phyloP scores from a whole-genome alignment of 2,888 invertebrate genomes.

The Venusia cambrica region DNA sequence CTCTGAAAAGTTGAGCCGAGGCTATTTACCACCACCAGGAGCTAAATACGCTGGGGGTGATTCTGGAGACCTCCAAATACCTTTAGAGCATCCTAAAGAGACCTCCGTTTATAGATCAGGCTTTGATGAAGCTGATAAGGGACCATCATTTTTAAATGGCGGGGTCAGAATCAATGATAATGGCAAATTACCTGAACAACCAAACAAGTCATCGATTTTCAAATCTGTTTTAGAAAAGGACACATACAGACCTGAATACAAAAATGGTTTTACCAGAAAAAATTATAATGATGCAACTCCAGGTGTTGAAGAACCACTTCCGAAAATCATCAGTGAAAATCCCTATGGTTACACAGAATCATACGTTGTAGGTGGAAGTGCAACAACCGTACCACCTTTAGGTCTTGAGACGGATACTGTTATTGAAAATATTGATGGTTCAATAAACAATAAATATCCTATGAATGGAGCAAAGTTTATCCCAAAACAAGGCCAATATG shows the following conservation, averaged over 20 bases:
- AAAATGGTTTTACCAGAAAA: not conserved
- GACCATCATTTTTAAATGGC: too few relatives aligned
- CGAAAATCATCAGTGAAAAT: not conserved
- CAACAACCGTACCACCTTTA: not conserved
- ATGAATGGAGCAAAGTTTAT: not conserved
- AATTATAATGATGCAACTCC: not conserved
- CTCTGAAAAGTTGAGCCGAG: slow-evolving; percentile 55
- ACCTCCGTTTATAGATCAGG: slow-evolving; percentile 2
- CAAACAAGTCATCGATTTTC: too few relatives aligned
- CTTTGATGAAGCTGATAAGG: not conserved
- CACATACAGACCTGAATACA: not conserved
- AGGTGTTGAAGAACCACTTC: not conserved
- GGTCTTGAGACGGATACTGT: not conserved
- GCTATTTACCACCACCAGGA: slow-evolving; percentile 62
- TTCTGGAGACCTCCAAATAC: slow-evolving; percentile 44
- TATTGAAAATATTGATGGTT: not conserved
- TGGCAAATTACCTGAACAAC: too few relatives aligned
- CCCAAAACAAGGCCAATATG: too few relatives aligned
- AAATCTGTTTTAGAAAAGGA: not conserved
- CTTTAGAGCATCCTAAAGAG: slow-evolving; percentile 47
- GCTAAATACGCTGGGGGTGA: slow-evolving; percentile 54
- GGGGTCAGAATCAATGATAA: too few relatives aligned
- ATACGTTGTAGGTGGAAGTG: not conserved
- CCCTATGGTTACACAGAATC: slow-evolving; percentile 11
- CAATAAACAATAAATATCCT: not conserved